Evolutionary conservation across 2,113 vertebrate species (phyloP).

Genomic region (Equus przewalskii): DNA sequence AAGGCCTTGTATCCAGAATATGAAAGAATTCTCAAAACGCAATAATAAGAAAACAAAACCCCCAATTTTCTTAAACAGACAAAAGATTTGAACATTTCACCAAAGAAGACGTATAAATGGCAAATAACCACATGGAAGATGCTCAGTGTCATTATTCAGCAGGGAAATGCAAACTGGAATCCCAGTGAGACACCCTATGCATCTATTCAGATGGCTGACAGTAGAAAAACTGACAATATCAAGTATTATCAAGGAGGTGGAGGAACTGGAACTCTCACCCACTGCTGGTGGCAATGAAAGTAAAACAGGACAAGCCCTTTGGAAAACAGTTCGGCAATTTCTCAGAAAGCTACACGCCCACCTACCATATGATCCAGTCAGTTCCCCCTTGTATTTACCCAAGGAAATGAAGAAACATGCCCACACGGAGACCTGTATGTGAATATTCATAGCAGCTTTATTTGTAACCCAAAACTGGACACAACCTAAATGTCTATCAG

Average conservation of each 20-base stretch:
- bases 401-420: not conserved
- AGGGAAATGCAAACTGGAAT: not conserved
- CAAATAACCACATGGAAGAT: not conserved
- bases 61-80: not conserved
- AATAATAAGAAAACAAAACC: not conserved
- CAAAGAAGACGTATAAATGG: not conserved
- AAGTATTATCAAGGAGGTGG: no score
- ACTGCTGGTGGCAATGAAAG: rapidly evolving
- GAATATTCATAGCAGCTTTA: not conserved
- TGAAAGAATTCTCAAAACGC: not conserved
- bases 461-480: not conserved
- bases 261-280: no score
- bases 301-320: not conserved
- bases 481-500: not conserved
- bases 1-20: not conserved
- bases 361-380: not conserved
- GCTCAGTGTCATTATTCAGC: rapidly evolving
- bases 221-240: not conserved
- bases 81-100: not conserved
- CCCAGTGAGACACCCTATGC: rapidly evolving
- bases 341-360: not conserved
- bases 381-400: not conserved
- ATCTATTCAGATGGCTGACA: rapidly evolving
- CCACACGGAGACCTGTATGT: not conserved
- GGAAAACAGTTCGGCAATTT: not conserved